Evolutionary conservation across 2,113 vertebrate species (phyloP), one percentile per base, ranked within the genome.

Genomic region (Xiphorhynchus elegans): DNA sequence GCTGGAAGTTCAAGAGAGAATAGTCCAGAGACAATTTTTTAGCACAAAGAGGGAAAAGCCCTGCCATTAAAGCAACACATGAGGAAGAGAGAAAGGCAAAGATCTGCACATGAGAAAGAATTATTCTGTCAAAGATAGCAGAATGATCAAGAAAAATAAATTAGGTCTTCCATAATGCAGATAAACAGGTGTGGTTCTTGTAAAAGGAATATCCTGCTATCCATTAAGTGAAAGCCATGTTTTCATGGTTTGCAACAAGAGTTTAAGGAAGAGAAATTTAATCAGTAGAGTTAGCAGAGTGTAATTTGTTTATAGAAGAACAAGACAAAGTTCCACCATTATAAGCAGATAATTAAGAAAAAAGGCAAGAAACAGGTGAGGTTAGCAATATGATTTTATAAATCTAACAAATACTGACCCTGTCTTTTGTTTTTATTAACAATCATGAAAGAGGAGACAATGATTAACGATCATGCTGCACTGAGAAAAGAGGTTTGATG

Each of bases 91-190:
- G 52, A 84, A 82, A 84, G 47, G 44, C 52, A 91, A 75, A 82
- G 62, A 72, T 68, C 37, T 62, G 28, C 31, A 82, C 28, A 76
- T 37, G 47, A 95, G 46, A 89, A 95, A 89, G 56, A 95, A 94
- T 94, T 90, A 93, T 91, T 91, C 86, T 89, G 78, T 94, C 78
- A 91, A 81, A 87, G 80, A 40, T 16, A 93, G 76, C 7, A 92
- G 72, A 89, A 92, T 75, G 35, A 87, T 90, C 72, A 90, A 86
- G 92, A 93, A 92, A 85, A 95, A 92, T 60, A 91, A 95, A 91
- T 93, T 81, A 89, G 49, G 40, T 84, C 73, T 76, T 96, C 91
- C 39, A 89, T 55, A 95, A 93, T 74, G 68, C 80, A 93, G 83
- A 86, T 87, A 94, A 95, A 87, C 60, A 84, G 59, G 66, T 78